Evolutionary conservation across 1,140 invertebrate species (phyloP), one percentile per base, ranked within the genome.

Genomic region (Chironomus tepperi): DNA sequence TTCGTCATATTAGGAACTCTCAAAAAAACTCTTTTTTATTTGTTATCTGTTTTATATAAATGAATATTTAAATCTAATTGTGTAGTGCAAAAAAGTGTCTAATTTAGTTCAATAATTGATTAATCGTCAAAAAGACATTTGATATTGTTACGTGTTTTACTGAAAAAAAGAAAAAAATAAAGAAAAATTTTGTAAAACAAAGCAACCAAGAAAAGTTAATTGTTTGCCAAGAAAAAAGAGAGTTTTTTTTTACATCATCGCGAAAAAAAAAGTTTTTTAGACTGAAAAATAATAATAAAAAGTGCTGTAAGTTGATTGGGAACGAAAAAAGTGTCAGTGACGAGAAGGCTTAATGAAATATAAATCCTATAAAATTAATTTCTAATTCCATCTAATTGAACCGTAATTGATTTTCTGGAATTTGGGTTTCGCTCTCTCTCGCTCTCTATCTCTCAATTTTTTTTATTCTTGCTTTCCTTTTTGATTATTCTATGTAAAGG

Each of bases 371-470:
- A 70, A 70, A 70, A 70, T 70, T 70, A 70, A 70, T 19, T 70
- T 70, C 65, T 70, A 70, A 70, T 70, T 21, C 65, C 65, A 19
- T 70, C 65, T 70, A 70, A 70, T 70, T 70, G 65, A 70, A 70
- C 65, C 18, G 65, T 70, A 70, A 70, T 70, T 70, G 65, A 70
- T 70, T 70, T 70, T 70, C 65, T 70, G 16, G 65, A 57, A 57
- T 57, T 57, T 57, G 18, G 65, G 18, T 19, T 21, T 18, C 16
- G 19, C 18, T 10, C 9, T 9, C 65, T 70, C 65, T 70, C 15
- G 3, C 64, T 67, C 16, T 70, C 65, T 18, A 16, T 0, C 47
- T 57, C 47, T 57, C 47, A 57, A 47, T 47, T 57, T 57, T 57
- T 57, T 57, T 57, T 3, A 57, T 57, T 57, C 24, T 34, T 34